These are phyloP conservation scores for Sipunculus nudus DNA, from an alignment of 2,888 invertebrate genomes.

Conservation along the genomic window DNA sequence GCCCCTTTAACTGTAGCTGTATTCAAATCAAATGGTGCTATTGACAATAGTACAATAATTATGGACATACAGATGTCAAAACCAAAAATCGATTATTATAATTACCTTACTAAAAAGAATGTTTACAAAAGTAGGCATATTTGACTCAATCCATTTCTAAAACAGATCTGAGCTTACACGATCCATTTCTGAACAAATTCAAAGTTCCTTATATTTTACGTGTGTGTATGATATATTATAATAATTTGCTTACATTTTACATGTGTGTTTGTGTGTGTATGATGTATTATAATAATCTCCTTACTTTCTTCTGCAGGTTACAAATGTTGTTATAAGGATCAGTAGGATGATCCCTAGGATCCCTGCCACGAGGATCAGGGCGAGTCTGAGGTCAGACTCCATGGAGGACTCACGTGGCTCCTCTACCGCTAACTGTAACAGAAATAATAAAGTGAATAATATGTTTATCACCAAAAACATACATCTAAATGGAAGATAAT, in stretches of 20 bases:
- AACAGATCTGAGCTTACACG: no score
- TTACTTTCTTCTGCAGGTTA: slow-evolving; percentile 83
- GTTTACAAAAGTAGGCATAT: no score
- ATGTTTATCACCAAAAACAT: no score
- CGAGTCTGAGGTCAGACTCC: slow-evolving; percentile 60
- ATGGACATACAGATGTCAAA: no score
- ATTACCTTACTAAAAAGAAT: no score
- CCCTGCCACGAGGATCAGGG: slow-evolving; percentile 81
- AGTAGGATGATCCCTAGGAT: slow-evolving; percentile 82
- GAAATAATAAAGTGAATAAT: slow-evolving; percentile 10
- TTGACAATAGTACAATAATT: no score
- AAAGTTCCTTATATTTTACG: not conserved
- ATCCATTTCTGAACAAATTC: not conserved
- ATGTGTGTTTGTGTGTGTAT: not conserved
- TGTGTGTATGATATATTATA: not conserved
- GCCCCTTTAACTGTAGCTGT: no score
- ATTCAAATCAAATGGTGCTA: no score
- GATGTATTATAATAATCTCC: slow-evolving; percentile 9
- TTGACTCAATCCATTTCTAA: no score
- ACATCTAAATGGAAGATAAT: not conserved
- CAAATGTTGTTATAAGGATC: slow-evolving; percentile 81
- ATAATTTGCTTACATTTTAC: not conserved
- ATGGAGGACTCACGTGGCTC: slow-evolving; percentile 39
- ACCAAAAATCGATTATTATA: no score
- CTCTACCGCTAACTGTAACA: slow-evolving; percentile 47